Conservation (phyloP, 2,797 vertebrate genomes). For the Oryzias sinensis region DNA sequence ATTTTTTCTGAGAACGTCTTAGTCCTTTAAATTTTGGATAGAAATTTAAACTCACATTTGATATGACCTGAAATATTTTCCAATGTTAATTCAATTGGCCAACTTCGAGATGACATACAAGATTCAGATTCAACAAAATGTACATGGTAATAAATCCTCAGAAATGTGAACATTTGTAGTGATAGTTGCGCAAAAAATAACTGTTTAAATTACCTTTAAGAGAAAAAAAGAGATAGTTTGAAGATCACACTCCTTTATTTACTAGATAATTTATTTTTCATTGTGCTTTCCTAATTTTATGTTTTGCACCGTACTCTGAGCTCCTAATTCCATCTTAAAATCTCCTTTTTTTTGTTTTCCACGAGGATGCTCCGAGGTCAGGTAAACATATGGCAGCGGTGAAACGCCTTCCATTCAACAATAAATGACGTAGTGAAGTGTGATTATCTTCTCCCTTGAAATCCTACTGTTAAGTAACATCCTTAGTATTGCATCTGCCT, state of each 20-base stretch:
- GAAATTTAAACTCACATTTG: too few species aligned
- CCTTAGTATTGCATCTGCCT: slow-evolving; percentile 62
- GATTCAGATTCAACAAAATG: too few species aligned
- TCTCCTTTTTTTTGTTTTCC: slow-evolving; percentile 36
- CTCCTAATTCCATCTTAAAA: slow-evolving; percentile 39
- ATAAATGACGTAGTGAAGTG: slow-evolving; percentile 66
- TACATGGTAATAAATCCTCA: too few species aligned
- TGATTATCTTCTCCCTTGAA: slow-evolving; percentile 66
- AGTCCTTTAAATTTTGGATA: too few species aligned
- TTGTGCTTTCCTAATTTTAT: slow-evolving; percentile 16
- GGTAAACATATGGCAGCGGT: slow-evolving; percentile 66
- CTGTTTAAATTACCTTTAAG: background rate
- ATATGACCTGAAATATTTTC: too few species aligned
- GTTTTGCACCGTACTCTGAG: slow-evolving; percentile 27
- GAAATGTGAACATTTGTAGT: too few species aligned
- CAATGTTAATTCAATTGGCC: too few species aligned
- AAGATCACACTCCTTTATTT: background rate
- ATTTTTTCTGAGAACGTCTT: too few species aligned
- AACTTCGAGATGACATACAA: too few species aligned
- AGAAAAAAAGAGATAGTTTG: background rate
- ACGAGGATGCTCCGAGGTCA: slow-evolving; percentile 53
- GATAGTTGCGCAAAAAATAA: too few species aligned
- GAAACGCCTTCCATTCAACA: slow-evolving; percentile 56
- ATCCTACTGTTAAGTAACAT: slow-evolving; percentile 70
- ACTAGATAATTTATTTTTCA: background rate